Conservation (phyloP, 2,888 invertebrate species). For the Gymnocheta viridis region DNA sequence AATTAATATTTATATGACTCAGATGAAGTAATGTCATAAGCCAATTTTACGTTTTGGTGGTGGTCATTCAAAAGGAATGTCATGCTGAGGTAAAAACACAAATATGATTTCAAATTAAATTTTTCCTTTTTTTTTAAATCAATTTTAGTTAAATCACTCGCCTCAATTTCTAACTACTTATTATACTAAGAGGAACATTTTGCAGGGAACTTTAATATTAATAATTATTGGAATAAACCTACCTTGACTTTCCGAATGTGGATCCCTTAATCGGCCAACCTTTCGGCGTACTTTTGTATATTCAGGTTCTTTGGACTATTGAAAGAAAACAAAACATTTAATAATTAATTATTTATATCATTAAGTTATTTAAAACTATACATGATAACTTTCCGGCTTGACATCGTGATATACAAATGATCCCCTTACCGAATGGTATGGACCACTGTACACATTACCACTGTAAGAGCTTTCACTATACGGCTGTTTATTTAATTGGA, state of each 20-base stretch:
- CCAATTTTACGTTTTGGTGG: constrained; percentile 47
- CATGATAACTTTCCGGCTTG: constrained; percentile 84
- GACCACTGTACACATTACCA: constrained; percentile 93
- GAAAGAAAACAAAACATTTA: background rate
- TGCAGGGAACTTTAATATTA: constrained; percentile 63
- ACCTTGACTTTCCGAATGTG: constrained; percentile 93
- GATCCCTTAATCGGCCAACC: constrained; percentile 89
- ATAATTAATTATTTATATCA: background rate
- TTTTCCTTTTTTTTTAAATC: background rate
- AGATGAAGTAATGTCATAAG: constrained; percentile 62
- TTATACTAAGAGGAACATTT: constrained; percentile 57
- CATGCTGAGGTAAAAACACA: constrained; percentile 50
- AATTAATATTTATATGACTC: constrained; percentile 56
- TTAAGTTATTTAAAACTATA: constrained; percentile 70
- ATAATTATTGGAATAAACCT: constrained; percentile 71
- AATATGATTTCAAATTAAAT: constrained; percentile 28
- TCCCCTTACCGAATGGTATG: constrained; percentile 92
- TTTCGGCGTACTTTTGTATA: constrained; percentile 92
- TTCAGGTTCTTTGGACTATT: constrained; percentile 87
- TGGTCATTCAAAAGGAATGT: constrained; percentile 50
- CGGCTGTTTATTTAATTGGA: constrained; percentile 92
- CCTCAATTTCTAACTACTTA: constrained; percentile 57
- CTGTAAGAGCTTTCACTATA: constrained; percentile 96
- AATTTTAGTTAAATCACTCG: constrained; percentile 10
- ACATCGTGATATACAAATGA: constrained; percentile 95